Evolutionary conservation across 2,113 vertebrate species (phyloP).

Genomic region (Anhinga rufa): DNA sequence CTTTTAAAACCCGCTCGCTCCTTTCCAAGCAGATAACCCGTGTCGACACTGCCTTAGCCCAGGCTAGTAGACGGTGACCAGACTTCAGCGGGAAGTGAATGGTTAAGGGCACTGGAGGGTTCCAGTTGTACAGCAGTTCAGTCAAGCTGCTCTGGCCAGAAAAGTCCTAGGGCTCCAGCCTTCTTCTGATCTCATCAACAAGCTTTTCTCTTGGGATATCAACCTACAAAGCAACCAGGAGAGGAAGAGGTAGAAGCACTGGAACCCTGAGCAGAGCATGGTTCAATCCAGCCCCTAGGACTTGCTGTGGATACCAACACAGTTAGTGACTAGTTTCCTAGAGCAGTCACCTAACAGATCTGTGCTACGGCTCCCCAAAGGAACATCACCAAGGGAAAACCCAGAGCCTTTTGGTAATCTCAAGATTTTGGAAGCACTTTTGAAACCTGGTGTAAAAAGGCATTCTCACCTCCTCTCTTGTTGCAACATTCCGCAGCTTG

Average conservation of each 20-base stretch:
- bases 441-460: not conserved
- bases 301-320: not conserved
- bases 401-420: no score
- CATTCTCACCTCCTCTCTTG: constrained; percentile 82
- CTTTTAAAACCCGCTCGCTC: not conserved
- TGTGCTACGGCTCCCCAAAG: not conserved
- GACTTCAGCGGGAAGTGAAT: accelerated
- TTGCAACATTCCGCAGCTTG: constrained; percentile 84
- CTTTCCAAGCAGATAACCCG: not conserved
- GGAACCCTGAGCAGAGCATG: not conserved
- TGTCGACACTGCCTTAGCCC: not conserved
- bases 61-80: not conserved
- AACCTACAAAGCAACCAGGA: constrained; percentile 60
- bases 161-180: constrained; percentile 2
- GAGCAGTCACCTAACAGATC: not conserved
- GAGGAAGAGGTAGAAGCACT: not conserved
- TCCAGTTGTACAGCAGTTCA: not conserved
- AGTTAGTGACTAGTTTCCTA: not conserved
- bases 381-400: not conserved
- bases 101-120: not conserved
- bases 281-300: not conserved
- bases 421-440: not conserved
- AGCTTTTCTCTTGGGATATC: constrained; percentile 77
- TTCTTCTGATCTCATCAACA: constrained; percentile 73
- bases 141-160: not conserved